Evolutionary conservation across 2,113 vertebrate genomes (phyloP), one percentile per base, ranked within the genome.

Genomic region (Brienomyrus brachyistius): DNA sequence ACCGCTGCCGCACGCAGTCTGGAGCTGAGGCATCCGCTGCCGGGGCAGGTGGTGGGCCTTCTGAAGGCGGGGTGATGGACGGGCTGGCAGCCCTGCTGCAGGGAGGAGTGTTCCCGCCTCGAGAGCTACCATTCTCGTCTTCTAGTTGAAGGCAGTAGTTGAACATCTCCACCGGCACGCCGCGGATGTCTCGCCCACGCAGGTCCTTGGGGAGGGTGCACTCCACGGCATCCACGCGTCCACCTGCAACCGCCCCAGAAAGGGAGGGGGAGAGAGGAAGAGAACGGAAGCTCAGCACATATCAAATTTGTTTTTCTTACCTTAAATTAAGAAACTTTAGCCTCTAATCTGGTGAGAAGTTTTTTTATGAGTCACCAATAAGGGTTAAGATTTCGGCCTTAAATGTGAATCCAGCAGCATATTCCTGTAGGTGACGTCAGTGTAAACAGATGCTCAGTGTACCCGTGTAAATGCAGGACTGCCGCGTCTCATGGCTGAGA

Each of bases 81-180:
- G 93, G 96, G 92, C 90, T 94, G 94, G 95, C 91, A 70, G 74
- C 95, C 91, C 96, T 97, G 92, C 95, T 95, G 93, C 98, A 99
- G 19, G 98, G 98, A 15, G 97, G 95, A 5, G 90, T 88, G 40
- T 91, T 90, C 19, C 95, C 95, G 0, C 95, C 94, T 86, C 94
- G 95, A 89, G 95, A 94, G 91, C 96, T 94, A 54, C 96, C 96
- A 45, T 97, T 98, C 93, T 98, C 97, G 4, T 98, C 98, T 47
- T 99, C 98, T 88, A 99, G 93, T 92, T 98, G 97, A 88, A 98
- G 97, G 92, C 98, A 99, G 93, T 99, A 99, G 95, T 97, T 98
- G 94, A 99, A 99, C 98, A 99, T 99, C 95, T 99, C 98, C 94
- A 99, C 96, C 3, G 98, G 98, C 89, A 99, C 97, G 86, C 96